These are phyloP conservation scores for Coelopa frigida DNA, from an alignment of 1,140 invertebrate genomes.

Conservation along the genomic window DNA sequence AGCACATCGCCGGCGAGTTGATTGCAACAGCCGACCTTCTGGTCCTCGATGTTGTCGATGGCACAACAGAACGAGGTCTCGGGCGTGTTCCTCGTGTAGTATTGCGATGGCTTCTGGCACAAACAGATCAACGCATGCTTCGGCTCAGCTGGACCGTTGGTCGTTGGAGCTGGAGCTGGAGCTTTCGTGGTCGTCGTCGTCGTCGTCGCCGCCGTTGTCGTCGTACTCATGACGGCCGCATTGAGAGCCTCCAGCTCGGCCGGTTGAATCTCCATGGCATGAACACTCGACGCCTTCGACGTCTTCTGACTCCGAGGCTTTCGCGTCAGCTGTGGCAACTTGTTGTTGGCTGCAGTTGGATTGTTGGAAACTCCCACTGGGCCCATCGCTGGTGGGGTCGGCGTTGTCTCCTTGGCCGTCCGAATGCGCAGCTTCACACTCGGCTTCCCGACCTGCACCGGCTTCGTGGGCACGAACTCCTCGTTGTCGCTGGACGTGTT, in stretches of 20 bases:
- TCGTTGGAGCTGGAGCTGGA: constrained; percentile 18
- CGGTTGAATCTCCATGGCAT: not conserved
- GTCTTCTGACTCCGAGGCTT: constrained; percentile 6
- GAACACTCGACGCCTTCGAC: no score
- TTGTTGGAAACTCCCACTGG: constrained; percentile 1
- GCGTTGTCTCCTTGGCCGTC: constrained; percentile 17
- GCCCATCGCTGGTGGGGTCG: constrained; percentile 3
- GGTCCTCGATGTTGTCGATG: constrained; percentile 70
- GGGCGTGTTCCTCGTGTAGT: constrained; percentile 33
- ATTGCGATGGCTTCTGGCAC: constrained; percentile 39
- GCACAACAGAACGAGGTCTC: constrained; percentile 52
- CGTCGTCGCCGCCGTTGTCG: not conserved
- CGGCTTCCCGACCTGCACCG: constrained; percentile 36
- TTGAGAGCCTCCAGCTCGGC: constrained; percentile 4
- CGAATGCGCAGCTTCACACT: constrained; percentile 35
- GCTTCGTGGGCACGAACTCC: constrained; percentile 38
- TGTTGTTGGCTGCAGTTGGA: not conserved
- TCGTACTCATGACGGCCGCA: not conserved
- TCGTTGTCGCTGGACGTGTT: constrained; percentile 40
- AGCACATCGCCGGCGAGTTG: constrained; percentile 46
- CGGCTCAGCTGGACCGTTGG: constrained; percentile 2
- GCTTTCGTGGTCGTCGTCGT: constrained; percentile 13
- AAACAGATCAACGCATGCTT: constrained; percentile 31
- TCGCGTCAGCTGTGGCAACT: not conserved
- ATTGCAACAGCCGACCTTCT: constrained; percentile 74